Base-by-base conservation (phyloP, 64 coral and sea anemone genomes). In the Hydrozoanthus tunicans region DNA sequence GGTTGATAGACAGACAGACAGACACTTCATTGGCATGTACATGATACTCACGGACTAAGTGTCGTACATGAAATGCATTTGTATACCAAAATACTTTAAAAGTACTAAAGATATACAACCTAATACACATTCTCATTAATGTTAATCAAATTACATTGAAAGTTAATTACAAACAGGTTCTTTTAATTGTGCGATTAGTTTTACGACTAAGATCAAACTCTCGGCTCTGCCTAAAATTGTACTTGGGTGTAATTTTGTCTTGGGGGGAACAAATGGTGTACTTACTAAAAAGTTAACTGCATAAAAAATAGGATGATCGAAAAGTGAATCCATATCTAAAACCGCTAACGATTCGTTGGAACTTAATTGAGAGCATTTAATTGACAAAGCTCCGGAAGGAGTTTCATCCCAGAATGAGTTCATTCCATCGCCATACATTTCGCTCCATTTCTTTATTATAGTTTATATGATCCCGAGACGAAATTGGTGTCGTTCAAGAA, bases 221-320 rank as follows among this genome's bases (percentile, higher is more conserved):
- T 72, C n/a, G 70, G 70, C n/a, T 73, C 43, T 32, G 70, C 70
- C 70, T 73, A 73, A 73, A 73, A 73, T 73, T 73, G n/a, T 73
- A 73, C 24, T 73, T 43, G 9, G 70, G 70, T 17, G 11, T 71
- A 71, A 20, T 20, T 20, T 20, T 71, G 68, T 2, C 68, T 71
- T 71, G 5, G 68, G 68, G 70, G 70, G n/a, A 63, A 59, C 80
- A 83, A 62, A 7, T 83, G 80, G 80, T 83, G 80, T 64, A 64
- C 15, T 83, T 64, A 83, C 3, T 83, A 83, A 83, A 83, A 64
- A 83, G 13, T 65, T 56, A 83, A 83, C 58, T 14, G 80, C 80
- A 60, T 83, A 83, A 83, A 81, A 62, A 83, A 83, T 64, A 62
- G 61, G 80, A 64, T 64, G 59, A 83, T 83, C 80, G 58, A 83